Base-by-base conservation (phyloP, 2,888 invertebrate species). In the Agrochola circellaris region DNA sequence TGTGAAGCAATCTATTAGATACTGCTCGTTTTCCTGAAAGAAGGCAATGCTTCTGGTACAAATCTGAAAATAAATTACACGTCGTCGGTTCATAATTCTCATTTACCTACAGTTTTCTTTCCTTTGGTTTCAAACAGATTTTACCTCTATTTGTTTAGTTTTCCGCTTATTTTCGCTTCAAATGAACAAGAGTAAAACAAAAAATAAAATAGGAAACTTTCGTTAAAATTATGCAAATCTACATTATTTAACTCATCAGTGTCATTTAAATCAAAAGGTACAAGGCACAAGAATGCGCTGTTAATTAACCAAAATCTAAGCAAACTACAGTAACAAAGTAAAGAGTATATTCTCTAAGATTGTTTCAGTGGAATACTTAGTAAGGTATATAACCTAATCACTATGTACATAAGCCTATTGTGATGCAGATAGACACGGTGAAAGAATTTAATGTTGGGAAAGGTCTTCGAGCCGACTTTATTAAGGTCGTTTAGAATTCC, bases 371-470 rank as follows among this genome's bases (percentile, higher is more conserved):
- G 78, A 84, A 86, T 84, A 87, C 81, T 90, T 87, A 85, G 87
- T 88, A 85, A 88, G 84, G 76, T 82, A 77, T 62, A 51, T n/a
- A 70, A 90, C 84, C 84, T 91, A 88, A 90, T 90, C 89, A 89
- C 81, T 79, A 79, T 82, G 60, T 89, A 86, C 88, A 88, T 89
- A 87, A 84, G 84, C 75, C 88, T 85, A 91, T 92, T 92, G 91
- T 91, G 78, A 89, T 86, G 84, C 79, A 80, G 83, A 88, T 80
- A 82, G 82, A 82, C 85, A 84, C 86, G 84, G 88, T 82, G 83
- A 87, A 88, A 83, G 86, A 87, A 85, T 84, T 83, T 82, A 87
- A 89, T 87, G 90, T 88, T 89, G 90, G 77, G 89, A 92, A 90
- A 91, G 89, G 89, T 90, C 88, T 81, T 83, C 74, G 75, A 87